Percentiles rank a stretch among this genome's conserved stretches.
Conservation (phyloP, 2,888 invertebrate genomes). For the Drosophila neonasuta region DNA sequence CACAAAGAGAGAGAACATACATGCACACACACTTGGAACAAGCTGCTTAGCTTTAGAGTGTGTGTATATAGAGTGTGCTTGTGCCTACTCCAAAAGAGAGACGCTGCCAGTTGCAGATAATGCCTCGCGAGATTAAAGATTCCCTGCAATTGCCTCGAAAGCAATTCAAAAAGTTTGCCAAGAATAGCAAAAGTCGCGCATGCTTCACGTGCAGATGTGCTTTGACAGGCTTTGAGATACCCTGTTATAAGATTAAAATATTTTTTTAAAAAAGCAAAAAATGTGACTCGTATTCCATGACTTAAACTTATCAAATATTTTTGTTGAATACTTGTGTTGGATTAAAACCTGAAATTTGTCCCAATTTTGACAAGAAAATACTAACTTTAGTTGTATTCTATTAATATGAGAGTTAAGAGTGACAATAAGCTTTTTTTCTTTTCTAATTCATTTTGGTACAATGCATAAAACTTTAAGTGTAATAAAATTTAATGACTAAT, state of each 20-base stretch:
- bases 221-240: neutral
- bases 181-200: neutral
- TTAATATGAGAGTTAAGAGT: too few species aligned
- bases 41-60: constrained; percentile 15
- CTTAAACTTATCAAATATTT: too few species aligned
- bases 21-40: constrained; percentile 20
- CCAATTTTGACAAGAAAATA: too few species aligned
- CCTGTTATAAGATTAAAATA: neutral
- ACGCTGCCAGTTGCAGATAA: constrained; percentile 45
- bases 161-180: neutral
- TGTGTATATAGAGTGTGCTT: constrained; percentile 16
- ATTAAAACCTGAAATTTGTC: too few species aligned
- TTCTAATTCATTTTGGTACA: too few species aligned
- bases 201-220: neutral
- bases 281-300: too few species aligned
- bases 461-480: too few species aligned
- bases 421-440: too few species aligned
- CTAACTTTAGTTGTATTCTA: too few species aligned
- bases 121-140: constrained; percentile 22
- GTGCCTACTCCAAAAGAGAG: constrained; percentile 11
- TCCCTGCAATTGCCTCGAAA: neutral
- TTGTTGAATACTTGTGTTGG: too few species aligned
- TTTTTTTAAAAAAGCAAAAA: too few species aligned
- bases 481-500: too few species aligned
- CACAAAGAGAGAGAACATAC: neutral